A percentile compares a stretch with the other conserved stretches of the same genome.
Evolutionary conservation across 2,888 invertebrate species (phyloP).

Genomic region (Crepidodera aurea): DNA sequence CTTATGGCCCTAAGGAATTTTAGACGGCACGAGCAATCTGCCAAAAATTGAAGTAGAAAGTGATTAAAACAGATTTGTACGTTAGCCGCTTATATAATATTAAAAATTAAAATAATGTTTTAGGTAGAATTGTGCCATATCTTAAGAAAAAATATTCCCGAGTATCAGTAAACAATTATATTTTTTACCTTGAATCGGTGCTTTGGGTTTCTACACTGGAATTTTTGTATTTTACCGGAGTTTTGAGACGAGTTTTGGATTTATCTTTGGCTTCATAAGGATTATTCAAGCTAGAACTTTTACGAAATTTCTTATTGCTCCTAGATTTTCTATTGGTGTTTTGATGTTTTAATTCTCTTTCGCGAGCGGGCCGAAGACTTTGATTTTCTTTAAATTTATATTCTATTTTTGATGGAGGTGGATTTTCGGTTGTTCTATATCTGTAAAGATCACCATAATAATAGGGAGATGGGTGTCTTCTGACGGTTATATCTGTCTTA

Average conservation of each 20-base stretch:
- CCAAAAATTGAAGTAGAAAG: constrained; percentile 8
- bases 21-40: not conserved
- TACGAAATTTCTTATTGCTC: constrained; percentile 50
- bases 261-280: constrained; percentile 47
- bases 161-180: no score
- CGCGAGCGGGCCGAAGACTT: constrained; percentile 37
- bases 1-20: not conserved
- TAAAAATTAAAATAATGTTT: no score
- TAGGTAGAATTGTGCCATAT: no score
- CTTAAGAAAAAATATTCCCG: no score
- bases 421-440: constrained; percentile 52
- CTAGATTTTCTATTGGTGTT: constrained; percentile 36
- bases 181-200: constrained; percentile 63
- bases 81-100: not conserved
- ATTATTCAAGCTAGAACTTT: constrained; percentile 54
- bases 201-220: constrained; percentile 79
- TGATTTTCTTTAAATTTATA: constrained; percentile 38
- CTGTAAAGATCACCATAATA: constrained; percentile 83
- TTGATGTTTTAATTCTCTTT: constrained; percentile 40
- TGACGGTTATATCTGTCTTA: constrained; percentile 63
- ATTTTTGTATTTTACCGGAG: constrained; percentile 67
- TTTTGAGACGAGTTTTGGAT: constrained; percentile 57
- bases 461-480: constrained; percentile 81
- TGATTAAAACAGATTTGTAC: constrained; percentile 7
- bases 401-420: constrained; percentile 28